These are phyloP conservation scores for Anseranas semipalmata DNA, from an alignment of 2,113 vertebrate species.

Conservation along the genomic window DNA sequence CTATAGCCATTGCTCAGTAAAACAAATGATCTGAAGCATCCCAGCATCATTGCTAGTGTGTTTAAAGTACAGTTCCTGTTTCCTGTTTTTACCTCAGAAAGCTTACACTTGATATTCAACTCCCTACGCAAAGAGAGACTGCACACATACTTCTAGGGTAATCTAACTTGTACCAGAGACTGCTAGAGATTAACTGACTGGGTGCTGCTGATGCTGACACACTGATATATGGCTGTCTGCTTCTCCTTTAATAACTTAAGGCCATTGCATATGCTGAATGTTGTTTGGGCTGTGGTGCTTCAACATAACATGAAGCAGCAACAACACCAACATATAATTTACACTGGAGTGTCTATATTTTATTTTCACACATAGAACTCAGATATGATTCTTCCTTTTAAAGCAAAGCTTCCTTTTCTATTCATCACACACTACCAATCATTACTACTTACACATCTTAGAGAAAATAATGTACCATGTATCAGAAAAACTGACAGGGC, in stretches of 20 bases:
- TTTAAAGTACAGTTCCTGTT: background rate
- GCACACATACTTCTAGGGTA: background rate
- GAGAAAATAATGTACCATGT: slow-evolving; percentile 2
- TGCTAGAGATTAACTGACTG: slow-evolving; percentile 14
- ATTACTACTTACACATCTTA: background rate
- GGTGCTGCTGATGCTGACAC: slow-evolving; percentile 18
- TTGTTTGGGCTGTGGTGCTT: slow-evolving; percentile 11
- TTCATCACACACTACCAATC: background rate
- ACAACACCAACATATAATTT: slow-evolving; percentile 18
- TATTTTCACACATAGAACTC: slow-evolving; percentile 5
- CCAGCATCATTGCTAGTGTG: background rate
- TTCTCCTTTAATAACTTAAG: background rate
- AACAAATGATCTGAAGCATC: background rate
- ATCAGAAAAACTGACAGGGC: background rate
- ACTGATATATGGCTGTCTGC: background rate
- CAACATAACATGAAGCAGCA: slow-evolving; percentile 63
- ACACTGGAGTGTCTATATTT: background rate
- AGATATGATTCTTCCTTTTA: slow-evolving; percentile 35
- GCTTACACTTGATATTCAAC: background rate
- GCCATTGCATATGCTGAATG: background rate
- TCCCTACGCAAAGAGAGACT: background rate
- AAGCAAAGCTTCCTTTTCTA: slow-evolving; percentile 25
- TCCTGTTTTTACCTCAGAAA: slow-evolving; percentile 14
- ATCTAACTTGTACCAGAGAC: background rate
- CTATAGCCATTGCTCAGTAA: background rate